phyloP scores from a whole-genome alignment of 2,797 vertebrate species.

The Melanotaenia maccullochi region DNA sequence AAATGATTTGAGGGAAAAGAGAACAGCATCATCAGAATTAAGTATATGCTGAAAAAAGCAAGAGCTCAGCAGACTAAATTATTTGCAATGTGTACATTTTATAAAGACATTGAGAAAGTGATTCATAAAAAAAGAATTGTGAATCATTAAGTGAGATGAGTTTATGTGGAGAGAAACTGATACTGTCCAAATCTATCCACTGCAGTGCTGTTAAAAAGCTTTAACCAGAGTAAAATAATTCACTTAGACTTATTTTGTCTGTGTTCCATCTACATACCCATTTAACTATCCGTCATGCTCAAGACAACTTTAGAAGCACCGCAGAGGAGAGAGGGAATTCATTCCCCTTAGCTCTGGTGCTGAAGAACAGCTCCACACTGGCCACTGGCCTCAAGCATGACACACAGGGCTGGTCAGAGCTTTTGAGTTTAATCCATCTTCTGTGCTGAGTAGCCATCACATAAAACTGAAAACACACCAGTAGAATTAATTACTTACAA shows the following conservation, averaged over 20 bases:
- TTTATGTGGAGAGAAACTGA: slow-evolving; percentile 11
- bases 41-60: not conserved
- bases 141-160: not conserved
- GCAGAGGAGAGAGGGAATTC: slow-evolving; percentile 5
- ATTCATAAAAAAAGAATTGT: slow-evolving; percentile 2
- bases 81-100: not conserved
- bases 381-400: slow-evolving; percentile 16
- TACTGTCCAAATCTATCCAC: not conserved
- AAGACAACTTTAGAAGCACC: slow-evolving; percentile 4
- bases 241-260: not conserved
- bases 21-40: not conserved
- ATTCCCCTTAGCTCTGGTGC: slow-evolving; percentile 50
- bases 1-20: not conserved
- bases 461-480: not conserved
- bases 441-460: not conserved
- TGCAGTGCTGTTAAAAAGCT: not conserved
- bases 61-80: not conserved
- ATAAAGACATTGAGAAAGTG: not conserved
- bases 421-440: not conserved
- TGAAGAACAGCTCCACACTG: slow-evolving; percentile 71
- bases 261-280: not conserved
- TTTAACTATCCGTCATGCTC: not conserved
- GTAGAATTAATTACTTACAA: not conserved
- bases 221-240: not conserved
- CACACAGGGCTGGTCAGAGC: slow-evolving; percentile 19